Evolutionary conservation across 2,797 vertebrate species (phyloP).

Genomic region (Tenualosa ilisha): DNA sequence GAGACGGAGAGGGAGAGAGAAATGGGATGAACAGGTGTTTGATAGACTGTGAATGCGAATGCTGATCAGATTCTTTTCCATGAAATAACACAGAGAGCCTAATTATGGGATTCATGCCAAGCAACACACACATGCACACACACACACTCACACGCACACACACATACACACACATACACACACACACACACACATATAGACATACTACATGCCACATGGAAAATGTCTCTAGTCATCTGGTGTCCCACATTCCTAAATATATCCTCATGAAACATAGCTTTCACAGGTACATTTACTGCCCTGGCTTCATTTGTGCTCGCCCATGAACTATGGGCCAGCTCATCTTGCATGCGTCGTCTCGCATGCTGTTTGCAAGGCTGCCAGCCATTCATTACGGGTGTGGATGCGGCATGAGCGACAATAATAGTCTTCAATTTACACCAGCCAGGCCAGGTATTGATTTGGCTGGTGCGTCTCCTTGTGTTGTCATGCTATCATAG

Average conservation of each 20-base stretch:
- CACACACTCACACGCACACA: background rate
- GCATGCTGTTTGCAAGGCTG: background rate
- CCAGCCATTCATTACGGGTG: constrained; percentile 30
- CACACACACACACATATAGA: background rate
- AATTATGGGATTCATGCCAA: constrained; percentile 9
- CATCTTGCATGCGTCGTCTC: background rate
- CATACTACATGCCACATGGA: background rate
- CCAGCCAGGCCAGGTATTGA: constrained; percentile 51
- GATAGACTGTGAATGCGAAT: background rate
- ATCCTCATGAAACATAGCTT: background rate
- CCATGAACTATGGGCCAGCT: background rate
- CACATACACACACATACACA: background rate
- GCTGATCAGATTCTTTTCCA: background rate
- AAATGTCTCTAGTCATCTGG: background rate
- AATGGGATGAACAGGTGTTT: background rate
- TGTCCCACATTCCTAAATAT: background rate
- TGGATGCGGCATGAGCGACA: constrained; percentile 43
- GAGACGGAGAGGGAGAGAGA: background rate
- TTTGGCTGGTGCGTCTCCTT: constrained; percentile 36
- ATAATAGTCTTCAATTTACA: constrained; percentile 55
- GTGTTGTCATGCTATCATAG: constrained; percentile 45
- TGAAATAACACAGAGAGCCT: constrained; percentile 1
- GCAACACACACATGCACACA: background rate
- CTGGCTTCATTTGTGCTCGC: background rate
- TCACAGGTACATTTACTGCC: background rate